Evolutionary conservation across 2,888 invertebrate species (phyloP).

Genomic region (Mantis religiosa): DNA sequence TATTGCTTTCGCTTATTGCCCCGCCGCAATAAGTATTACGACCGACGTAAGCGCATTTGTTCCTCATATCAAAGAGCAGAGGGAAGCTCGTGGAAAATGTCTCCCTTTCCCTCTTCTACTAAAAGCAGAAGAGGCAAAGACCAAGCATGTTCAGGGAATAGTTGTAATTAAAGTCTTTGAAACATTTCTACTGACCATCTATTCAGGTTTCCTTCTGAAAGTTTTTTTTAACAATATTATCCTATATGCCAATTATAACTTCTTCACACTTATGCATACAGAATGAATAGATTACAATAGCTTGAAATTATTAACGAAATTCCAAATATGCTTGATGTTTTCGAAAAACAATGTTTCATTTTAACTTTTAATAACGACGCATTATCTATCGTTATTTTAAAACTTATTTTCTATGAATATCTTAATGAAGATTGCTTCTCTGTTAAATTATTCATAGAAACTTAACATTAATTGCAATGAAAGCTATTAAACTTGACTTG

Average conservation of each 20-base stretch:
- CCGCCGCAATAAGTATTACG: constrained; percentile 38
- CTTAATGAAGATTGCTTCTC: not conserved
- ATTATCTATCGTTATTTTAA: not conserved
- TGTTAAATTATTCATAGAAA: not conserved
- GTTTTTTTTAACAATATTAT: too few relatives aligned
- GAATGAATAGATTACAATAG: too few relatives aligned
- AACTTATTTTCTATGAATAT: not conserved
- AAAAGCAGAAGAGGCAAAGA: not conserved
- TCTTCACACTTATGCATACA: too few relatives aligned
- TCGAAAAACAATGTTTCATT: too few relatives aligned
- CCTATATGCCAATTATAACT: too few relatives aligned
- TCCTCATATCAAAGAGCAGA: constrained; percentile 4
- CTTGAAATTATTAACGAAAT: too few relatives aligned
- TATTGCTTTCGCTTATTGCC: constrained; percentile 48
- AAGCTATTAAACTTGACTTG: not conserved
- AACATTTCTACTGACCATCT: not conserved
- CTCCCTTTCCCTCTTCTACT: not conserved
- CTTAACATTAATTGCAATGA: not conserved
- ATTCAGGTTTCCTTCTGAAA: too few relatives aligned
- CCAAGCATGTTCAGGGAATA: not conserved
- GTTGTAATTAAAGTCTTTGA: not conserved
- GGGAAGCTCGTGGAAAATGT: not conserved
- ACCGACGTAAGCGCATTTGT: constrained; percentile 25
- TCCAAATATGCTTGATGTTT: too few relatives aligned
- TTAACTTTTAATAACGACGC: not conserved